Evolutionary conservation across 2,797 vertebrate species (phyloP), one percentile per base, ranked within the genome.

Genomic region (Sebastes wilsoni): DNA sequence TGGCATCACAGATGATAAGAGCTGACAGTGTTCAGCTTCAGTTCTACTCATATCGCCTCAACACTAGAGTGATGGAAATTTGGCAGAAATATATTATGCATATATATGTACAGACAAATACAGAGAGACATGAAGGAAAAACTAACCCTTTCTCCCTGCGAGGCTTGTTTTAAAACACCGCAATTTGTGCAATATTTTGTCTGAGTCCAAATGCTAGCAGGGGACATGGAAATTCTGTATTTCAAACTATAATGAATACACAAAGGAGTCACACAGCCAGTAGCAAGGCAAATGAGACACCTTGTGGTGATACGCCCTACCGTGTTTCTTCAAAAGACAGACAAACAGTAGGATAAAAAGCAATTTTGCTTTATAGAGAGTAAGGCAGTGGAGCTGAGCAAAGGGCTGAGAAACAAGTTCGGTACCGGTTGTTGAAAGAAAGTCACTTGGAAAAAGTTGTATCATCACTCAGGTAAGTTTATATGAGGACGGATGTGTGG

Each of bases 211-310:
- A 7, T 75, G 66, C 67, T 71, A 55, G 71, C 72, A 77, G 61
- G 68, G 27, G 67, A 70, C 2, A 11, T 70, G 20, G 28, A 79
- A 30, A 28, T 75, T 87, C 36, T 82, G 72, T 55, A 72, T 88
- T 86, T 81, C 72, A 75, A 30, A 87, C 64, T 65, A 52, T 82
- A 89, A 89, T 91, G 82, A 92, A 89, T 82, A 82, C 87, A 89
- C 85, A 78, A 80, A 87, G 87, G 84, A 81, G 68, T 55, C 68
- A 80, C 81, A 82, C 62, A 75, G 69, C 70, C 78, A 64, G 77
- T 18, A 71, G 81, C 65, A 62, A 86, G 25, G 77, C 84, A 91
- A 89, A 92, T 85, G 82, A 91, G 81, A 84, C 72, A 81, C 69
- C 85, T 89, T 79, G 75, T 77, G 78, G 84, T 83, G 82, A 92